A percentile compares a stretch with the other conserved stretches of the same genome.
phyloP scores from a whole-genome alignment of 2,797 vertebrate genomes.

The Hybognathus amarus region DNA sequence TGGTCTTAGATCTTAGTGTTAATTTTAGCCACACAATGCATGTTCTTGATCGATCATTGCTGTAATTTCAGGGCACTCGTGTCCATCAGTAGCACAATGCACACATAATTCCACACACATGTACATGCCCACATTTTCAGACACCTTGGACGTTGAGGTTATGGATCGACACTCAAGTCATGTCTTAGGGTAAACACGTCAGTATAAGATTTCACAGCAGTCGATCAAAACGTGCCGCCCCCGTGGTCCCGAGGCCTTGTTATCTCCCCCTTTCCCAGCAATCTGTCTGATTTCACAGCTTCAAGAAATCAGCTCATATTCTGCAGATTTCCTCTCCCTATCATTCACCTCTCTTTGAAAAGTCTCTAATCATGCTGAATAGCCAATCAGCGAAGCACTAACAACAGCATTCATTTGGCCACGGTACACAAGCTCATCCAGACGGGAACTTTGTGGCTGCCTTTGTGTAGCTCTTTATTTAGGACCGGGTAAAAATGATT shows the following conservation, averaged over 20 bases:
- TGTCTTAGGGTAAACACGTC: conserved; percentile 37
- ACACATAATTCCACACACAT: not conserved
- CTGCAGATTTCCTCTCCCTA: conserved; percentile 44
- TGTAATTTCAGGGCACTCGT: not conserved
- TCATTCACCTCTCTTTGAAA: conserved; percentile 58
- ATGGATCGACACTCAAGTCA: conserved; percentile 17
- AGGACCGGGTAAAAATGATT: conserved; percentile 35
- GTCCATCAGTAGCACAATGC: not conserved
- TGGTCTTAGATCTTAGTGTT: not conserved
- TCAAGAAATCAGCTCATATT: conserved; percentile 60
- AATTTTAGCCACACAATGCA: not conserved
- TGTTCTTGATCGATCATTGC: not conserved
- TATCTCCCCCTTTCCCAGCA: conserved; percentile 29
- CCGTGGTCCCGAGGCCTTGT: not conserved
- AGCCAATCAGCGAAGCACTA: conserved; percentile 52
- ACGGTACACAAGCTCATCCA: conserved; percentile 29
- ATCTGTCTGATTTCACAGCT: conserved; percentile 61
- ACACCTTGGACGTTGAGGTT: not conserved
- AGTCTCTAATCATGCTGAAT: conserved; percentile 62
- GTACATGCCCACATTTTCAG: not conserved
- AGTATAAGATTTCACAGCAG: conserved; percentile 37
- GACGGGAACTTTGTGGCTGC: conserved; percentile 18
- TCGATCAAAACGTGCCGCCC: conserved; percentile 29
- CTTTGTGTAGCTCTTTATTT: conserved; percentile 37
- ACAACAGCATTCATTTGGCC: conserved; percentile 32